Percentiles rank a stretch among this genome's conserved stretches.
Conservation (phyloP, 2,113 vertebrate genomes). For the Accipiter cooperii region DNA sequence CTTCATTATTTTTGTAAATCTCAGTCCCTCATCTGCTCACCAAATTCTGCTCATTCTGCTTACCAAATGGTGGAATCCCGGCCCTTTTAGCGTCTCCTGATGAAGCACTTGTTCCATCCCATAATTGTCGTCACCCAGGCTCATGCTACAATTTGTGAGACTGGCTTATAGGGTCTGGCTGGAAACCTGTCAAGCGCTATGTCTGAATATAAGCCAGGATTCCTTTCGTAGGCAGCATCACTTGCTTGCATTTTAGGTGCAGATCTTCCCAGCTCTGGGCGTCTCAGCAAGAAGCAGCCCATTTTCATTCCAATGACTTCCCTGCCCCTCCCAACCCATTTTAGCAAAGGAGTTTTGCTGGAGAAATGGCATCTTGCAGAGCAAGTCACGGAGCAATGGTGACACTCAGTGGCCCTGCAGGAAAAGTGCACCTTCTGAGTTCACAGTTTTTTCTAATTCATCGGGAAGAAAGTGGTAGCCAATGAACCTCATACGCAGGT, state of each 20-base stretch:
- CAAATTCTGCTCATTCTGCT: background rate
- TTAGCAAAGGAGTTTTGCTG: background rate
- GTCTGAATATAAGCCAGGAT: background rate
- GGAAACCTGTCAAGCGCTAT: background rate
- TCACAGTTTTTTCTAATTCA: background rate
- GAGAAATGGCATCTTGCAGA: background rate
- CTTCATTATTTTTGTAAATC: background rate
- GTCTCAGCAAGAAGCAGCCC: background rate
- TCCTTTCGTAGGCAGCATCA: background rate
- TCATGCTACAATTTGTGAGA: background rate
- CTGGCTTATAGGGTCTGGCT: background rate
- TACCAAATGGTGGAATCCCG: background rate
- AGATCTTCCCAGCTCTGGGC: background rate
- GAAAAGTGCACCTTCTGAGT: background rate
- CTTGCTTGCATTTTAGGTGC: background rate
- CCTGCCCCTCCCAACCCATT: background rate
- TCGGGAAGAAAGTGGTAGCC: background rate
- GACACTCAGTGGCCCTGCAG: constrained; percentile 15
- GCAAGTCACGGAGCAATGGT: background rate
- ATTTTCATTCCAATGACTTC: background rate
- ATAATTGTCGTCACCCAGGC: background rate
- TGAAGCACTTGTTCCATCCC: background rate
- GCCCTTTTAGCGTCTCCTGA: background rate
- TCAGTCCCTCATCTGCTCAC: background rate
- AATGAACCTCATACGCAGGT: background rate